Evolutionary conservation across 2,797 vertebrate genomes (phyloP).

Genomic region (Uromys caudimaculatus): DNA sequence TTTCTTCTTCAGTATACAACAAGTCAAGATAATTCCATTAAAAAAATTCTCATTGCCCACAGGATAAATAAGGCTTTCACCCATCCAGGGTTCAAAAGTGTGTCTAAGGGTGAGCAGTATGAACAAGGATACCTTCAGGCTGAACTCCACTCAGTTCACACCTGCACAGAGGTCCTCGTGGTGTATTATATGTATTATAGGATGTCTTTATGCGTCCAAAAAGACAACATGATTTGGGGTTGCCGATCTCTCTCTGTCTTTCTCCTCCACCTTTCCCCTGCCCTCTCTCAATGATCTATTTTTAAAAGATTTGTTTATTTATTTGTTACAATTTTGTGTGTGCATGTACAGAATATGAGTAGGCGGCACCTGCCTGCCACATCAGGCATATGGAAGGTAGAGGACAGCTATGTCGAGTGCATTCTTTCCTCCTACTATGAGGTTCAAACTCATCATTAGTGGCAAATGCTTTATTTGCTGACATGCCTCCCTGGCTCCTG

Average conservation of each 20-base stretch:
- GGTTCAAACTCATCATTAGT: neutral
- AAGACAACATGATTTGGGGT: neutral
- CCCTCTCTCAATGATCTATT: neutral
- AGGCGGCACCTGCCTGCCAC: neutral
- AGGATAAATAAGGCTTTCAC: neutral
- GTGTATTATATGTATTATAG: neutral
- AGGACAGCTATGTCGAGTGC: neutral
- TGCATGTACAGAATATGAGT: neutral
- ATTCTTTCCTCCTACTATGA: neutral
- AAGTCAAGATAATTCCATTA: neutral
- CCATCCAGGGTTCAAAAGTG: neutral
- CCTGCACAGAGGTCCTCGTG: neutral
- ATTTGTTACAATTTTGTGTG: neutral
- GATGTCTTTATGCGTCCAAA: neutral
- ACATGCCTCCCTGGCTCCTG: neutral
- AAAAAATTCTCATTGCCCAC: neutral
- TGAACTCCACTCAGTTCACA: neutral
- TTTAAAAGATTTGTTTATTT: neutral
- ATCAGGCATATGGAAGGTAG: neutral
- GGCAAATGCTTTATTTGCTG: neutral
- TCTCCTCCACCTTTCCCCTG: neutral
- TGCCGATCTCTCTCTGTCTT: neutral
- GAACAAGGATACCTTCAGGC: accelerated
- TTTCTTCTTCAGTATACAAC: neutral
- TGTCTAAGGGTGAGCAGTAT: neutral